A percentile compares a stretch with the other conserved stretches of the same genome.
phyloP scores from a whole-genome alignment of 2,888 invertebrate genomes.

The Nomada ruficornis region DNA sequence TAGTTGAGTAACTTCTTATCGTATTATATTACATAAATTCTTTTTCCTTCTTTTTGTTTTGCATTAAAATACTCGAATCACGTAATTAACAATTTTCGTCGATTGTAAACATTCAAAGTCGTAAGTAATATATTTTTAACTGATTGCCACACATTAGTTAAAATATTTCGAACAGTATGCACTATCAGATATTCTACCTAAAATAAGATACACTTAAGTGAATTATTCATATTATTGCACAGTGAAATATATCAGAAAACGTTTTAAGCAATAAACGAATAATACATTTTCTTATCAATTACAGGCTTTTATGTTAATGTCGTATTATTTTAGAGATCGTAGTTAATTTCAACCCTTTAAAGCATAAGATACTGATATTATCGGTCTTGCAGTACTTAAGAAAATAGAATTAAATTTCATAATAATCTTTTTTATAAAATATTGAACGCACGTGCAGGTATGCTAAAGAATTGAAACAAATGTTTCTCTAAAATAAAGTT shows the following conservation, averaged over 20 bases:
- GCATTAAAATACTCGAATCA: slow-evolving; percentile 63
- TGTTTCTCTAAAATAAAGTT: slow-evolving; percentile 50
- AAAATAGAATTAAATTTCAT: slow-evolving; percentile 43
- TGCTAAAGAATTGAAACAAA: slow-evolving; percentile 46
- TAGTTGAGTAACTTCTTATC: slow-evolving; percentile 59
- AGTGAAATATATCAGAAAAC: slow-evolving; percentile 42
- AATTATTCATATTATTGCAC: slow-evolving; percentile 63
- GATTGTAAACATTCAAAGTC: slow-evolving; percentile 52
- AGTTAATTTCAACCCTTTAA: slow-evolving; percentile 45
- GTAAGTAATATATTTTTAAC: slow-evolving; percentile 53
- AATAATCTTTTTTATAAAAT: slow-evolving; percentile 41
- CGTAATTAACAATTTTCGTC: slow-evolving; percentile 51
- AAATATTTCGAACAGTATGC: slow-evolving; percentile 50
- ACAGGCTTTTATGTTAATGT: slow-evolving; percentile 22
- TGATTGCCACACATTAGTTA: slow-evolving; percentile 61
- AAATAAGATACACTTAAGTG: slow-evolving; percentile 54
- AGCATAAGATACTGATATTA: slow-evolving; percentile 33
- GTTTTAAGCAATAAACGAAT: slow-evolving; percentile 49
- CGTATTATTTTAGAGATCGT: slow-evolving; percentile 31
- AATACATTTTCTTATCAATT: slow-evolving; percentile 34
- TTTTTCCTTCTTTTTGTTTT: slow-evolving; percentile 31
- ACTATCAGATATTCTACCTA: slow-evolving; percentile 27
- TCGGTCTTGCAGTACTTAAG: slow-evolving; percentile 32
- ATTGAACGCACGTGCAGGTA: slow-evolving; percentile 39
- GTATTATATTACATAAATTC: slow-evolving; percentile 62